These are phyloP conservation scores for rabbit (Oryctolagus cuniculus) DNA, from an alignment of 2,113 vertebrate species.

Conservation along the genomic window mOryCun1.1 NC_091436.1:127717001-127717500, in stretches of 20 bases:
- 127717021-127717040: neutral
- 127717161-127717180: neutral
- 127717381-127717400: neutral
- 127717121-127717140: slow-evolving; percentile 38
- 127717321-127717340: neutral
- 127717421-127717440: neutral
- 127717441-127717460: neutral
- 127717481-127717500: too few relatives aligned
- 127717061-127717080: neutral
- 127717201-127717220: neutral
- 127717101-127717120: neutral
- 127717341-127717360: neutral
- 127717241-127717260: neutral
- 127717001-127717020: neutral
- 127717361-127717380: neutral
- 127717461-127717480: too few relatives aligned
- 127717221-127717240: neutral
- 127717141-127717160: neutral
- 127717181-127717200: too few relatives aligned
- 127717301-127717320: neutral
- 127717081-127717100: neutral
- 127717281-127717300: neutral
- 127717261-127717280: neutral
- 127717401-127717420: neutral
- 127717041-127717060: neutral